Conservation (phyloP, 2,797 vertebrate genomes). For the Rachycentron canadum region DNA sequence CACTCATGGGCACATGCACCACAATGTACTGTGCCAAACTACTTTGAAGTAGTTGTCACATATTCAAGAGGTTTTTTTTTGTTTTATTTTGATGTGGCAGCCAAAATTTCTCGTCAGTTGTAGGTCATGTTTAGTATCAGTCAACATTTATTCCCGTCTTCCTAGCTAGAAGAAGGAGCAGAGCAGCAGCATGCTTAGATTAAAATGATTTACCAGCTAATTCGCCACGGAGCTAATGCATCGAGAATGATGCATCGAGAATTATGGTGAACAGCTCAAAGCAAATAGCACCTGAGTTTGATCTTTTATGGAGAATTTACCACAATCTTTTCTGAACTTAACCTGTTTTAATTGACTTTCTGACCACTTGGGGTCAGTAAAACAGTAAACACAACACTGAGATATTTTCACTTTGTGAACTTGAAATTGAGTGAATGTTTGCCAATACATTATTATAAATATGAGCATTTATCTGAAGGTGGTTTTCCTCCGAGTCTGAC, state of each 20-base stretch:
- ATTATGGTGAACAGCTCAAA: not conserved
- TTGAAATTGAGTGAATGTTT: not conserved
- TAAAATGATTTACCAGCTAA: slow-evolving; percentile 29
- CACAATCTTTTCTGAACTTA: not conserved
- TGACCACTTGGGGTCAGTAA: slow-evolving; percentile 4
- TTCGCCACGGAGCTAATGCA: not conserved
- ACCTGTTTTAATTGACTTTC: not conserved
- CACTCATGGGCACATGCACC: slow-evolving; percentile 29
- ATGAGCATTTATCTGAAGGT: too few species aligned
- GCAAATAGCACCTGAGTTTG: not conserved
- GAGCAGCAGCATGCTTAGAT: too few species aligned
- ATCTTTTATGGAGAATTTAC: not conserved
- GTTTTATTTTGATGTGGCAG: slow-evolving; percentile 50
- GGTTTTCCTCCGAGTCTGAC: not conserved
- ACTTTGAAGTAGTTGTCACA: slow-evolving; percentile 52
- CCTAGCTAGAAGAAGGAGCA: not conserved
- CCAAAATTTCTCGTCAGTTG: slow-evolving; percentile 31
- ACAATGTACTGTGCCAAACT: slow-evolving; percentile 9
- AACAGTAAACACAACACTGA: not conserved
- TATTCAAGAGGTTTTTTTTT: slow-evolving; percentile 19
- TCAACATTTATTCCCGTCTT: not conserved
- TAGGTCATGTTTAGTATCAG: slow-evolving; percentile 20
- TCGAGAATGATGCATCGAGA: not conserved
- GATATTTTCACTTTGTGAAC: not conserved
- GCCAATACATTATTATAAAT: too few species aligned